Percentiles rank a stretch among this genome's conserved stretches.
Conservation (phyloP, 2,797 vertebrate species). For the Apodemus agrarius region DNA sequence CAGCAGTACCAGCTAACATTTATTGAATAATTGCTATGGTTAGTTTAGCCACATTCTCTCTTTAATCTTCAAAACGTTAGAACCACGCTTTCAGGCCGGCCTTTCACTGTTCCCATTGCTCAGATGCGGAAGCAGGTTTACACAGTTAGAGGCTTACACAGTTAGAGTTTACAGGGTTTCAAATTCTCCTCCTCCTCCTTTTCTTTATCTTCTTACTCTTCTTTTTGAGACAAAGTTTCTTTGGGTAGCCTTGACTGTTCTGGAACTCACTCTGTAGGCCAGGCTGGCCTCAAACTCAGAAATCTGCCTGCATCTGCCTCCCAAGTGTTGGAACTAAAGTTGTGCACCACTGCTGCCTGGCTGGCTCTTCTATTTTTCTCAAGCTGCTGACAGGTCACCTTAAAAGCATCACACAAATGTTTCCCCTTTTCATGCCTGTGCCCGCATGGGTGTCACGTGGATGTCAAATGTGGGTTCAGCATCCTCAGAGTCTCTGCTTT, state of each 20-base stretch:
- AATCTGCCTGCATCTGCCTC: not conserved
- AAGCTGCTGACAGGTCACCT: not conserved
- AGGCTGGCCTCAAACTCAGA: not conserved
- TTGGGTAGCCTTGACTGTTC: not conserved
- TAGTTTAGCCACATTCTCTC: slow-evolving; percentile 48
- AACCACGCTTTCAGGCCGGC: not conserved
- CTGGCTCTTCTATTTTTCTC: not conserved
- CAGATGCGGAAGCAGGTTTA: slow-evolving; percentile 34
- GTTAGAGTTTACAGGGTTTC: not conserved
- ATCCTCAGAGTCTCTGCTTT: not conserved
- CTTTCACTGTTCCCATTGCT: slow-evolving; percentile 65
- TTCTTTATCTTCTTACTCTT: not conserved
- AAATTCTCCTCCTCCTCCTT: not conserved
- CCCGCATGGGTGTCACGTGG: not conserved
- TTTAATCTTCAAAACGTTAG: slow-evolving; percentile 71
- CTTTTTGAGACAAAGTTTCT: not conserved
- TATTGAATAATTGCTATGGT: slow-evolving; percentile 64
- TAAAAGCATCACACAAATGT: not conserved
- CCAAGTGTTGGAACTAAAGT: not conserved
- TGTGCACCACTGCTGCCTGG: not conserved
- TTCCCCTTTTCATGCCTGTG: not conserved
- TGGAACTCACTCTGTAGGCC: not conserved
- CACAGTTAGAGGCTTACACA: not conserved
- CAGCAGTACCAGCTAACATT: slow-evolving; percentile 50
- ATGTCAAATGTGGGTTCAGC: not conserved